Evolutionary conservation across 1,140 invertebrate species (phyloP).

Genomic region (Lasioglossum albipes): DNA sequence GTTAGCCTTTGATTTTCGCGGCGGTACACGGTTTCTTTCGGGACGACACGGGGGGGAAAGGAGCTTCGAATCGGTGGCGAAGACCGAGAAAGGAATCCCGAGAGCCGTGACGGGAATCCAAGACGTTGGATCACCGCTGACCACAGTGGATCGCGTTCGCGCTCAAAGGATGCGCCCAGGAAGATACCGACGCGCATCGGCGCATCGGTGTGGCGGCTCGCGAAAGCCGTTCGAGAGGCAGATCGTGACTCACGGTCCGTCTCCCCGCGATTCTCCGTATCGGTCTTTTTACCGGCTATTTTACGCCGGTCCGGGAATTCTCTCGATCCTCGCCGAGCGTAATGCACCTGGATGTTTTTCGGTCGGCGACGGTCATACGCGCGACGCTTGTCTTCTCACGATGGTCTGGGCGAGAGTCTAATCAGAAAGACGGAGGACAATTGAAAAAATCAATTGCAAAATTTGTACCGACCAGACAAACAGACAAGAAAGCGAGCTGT

Average conservation of each 20-base stretch:
- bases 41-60: background rate
- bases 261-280: slow-evolving; percentile 10
- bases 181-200: background rate
- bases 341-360: background rate
- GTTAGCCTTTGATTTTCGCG: slow-evolving; percentile 3
- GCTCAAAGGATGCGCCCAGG: slow-evolving; percentile 33
- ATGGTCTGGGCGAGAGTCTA: background rate
- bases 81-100: slow-evolving; percentile 1
- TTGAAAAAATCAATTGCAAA: no score
- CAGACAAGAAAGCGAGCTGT: no score
- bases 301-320: background rate
- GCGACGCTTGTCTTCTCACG: background rate
- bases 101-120: slow-evolving; percentile 29
- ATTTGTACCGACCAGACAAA: no score
- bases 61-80: background rate
- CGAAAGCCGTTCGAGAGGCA: background rate
- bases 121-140: slow-evolving; percentile 25
- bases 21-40: background rate
- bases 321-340: background rate
- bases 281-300: background rate
- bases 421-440: no score
- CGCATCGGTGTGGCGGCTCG: background rate
- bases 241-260: slow-evolving; percentile 34
- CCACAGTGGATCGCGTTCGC: slow-evolving; percentile 32
- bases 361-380: background rate